Evolutionary conservation across 2,797 vertebrate genomes (phyloP).

Genomic region (Coreius guichenoti): DNA sequence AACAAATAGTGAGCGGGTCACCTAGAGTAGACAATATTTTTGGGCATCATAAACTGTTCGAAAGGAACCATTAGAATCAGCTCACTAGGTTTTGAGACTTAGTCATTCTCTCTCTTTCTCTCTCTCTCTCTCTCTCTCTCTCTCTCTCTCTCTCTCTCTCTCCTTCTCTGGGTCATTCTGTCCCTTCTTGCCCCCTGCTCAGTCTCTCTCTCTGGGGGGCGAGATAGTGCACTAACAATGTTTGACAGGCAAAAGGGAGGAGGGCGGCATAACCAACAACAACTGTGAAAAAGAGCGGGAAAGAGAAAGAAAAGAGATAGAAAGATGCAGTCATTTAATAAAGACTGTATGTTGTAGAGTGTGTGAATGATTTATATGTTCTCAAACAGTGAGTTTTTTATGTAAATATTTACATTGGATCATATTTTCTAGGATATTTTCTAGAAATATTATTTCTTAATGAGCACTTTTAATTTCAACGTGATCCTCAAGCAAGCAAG

Average conservation of each 20-base stretch:
- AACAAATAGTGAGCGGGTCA: background rate
- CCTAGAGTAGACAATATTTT: background rate
- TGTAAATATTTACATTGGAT: background rate
- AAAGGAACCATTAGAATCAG: background rate
- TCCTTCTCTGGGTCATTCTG: conserved; percentile 47
- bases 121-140: background rate
- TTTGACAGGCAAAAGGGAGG: conserved; percentile 74
- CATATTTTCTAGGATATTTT: background rate
- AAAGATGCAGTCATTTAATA: background rate
- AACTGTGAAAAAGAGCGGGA: conserved; percentile 47
- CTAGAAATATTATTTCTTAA: background rate
- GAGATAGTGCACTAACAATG: conserved; percentile 71
- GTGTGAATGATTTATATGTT: background rate
- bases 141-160: conserved; percentile 29
- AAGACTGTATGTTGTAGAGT: background rate
- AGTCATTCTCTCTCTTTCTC: conserved; percentile 25
- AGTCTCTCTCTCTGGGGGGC: conserved; percentile 54
- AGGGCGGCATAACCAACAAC: conserved; percentile 8
- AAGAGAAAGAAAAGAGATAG: conserved; percentile 1
- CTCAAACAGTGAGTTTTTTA: background rate
- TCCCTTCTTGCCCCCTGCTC: conserved; percentile 52
- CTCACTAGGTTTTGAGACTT: conserved; percentile 51
- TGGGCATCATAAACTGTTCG: background rate
- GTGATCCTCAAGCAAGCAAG: background rate
- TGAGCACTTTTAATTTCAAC: background rate